phyloP scores from a whole-genome alignment of 2,888 invertebrate species.

The Mythimna loreyi region DNA sequence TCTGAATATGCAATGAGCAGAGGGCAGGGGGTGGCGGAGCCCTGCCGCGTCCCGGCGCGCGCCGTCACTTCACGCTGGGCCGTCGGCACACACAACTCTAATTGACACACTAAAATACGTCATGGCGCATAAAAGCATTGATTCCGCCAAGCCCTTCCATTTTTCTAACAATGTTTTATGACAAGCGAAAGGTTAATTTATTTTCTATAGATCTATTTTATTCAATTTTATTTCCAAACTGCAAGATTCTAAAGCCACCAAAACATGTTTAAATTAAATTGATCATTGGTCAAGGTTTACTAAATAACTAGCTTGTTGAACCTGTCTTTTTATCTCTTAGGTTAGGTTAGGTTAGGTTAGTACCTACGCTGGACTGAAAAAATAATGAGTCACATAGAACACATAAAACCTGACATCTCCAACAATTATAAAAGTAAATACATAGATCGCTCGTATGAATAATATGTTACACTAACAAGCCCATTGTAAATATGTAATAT shows the following conservation, averaged over 20 bases:
- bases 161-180: conserved; percentile 61
- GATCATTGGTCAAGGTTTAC: background rate
- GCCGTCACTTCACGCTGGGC: conserved; percentile 83
- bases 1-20: conserved; percentile 76
- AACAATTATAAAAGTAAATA: no score
- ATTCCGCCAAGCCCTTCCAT: conserved; percentile 70
- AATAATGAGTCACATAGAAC: no score
- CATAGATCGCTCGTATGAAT: no score
- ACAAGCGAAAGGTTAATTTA: conserved; percentile 54
- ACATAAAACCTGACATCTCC: no score
- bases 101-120: conserved; percentile 89
- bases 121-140: conserved; percentile 77
- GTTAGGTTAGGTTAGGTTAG: no score
- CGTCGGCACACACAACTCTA: conserved; percentile 88
- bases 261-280: background rate
- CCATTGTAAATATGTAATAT: no score
- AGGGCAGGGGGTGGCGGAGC: conserved; percentile 67
- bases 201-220: conserved; percentile 31
- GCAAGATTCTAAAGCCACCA: conserved; percentile 16
- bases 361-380: no score
- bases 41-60: conserved; percentile 70
- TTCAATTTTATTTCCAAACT: conserved; percentile 18
- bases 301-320: background rate
- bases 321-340: no score
- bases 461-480: no score